Evolutionary conservation across 2,113 vertebrate genomes (phyloP).

Genomic region (Colius striatus): DNA sequence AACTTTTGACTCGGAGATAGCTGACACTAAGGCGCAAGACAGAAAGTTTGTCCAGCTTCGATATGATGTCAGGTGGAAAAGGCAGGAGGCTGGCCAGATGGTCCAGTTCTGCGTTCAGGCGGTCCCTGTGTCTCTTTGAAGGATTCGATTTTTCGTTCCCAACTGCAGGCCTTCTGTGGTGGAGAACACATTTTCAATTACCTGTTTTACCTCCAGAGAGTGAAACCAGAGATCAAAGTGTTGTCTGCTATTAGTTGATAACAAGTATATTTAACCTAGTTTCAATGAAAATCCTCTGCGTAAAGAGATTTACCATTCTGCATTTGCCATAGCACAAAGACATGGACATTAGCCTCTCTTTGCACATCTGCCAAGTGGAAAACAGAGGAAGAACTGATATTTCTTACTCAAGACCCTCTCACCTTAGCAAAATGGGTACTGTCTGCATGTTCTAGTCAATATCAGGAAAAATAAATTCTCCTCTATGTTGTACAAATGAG

Average conservation of each 20-base stretch:
- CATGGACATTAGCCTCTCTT: neutral
- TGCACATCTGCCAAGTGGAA: neutral
- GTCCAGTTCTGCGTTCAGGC: slow-evolving; percentile 93
- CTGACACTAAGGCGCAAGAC: slow-evolving; percentile 95
- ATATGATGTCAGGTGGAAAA: slow-evolving; percentile 89
- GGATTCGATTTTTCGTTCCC: slow-evolving; percentile 92
- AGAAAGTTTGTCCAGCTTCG: slow-evolving; percentile 96
- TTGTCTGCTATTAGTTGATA: neutral
- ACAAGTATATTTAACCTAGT: neutral
- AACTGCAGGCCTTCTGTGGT: slow-evolving; percentile 84
- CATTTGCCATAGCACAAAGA: neutral
- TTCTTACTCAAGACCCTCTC: neutral
- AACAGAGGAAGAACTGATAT: neutral
- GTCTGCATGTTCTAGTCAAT: neutral
- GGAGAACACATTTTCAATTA: slow-evolving; percentile 36
- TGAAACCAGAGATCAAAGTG: neutral
- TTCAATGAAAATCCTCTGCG: neutral
- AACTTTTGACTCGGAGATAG: slow-evolving; percentile 95
- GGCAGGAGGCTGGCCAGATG: slow-evolving; percentile 94
- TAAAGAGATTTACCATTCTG: neutral
- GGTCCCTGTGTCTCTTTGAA: slow-evolving; percentile 94
- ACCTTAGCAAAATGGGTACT: neutral
- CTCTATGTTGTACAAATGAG: neutral
- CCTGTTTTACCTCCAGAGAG: slow-evolving; percentile 4
- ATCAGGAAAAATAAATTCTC: neutral